phyloP scores from a whole-genome alignment of 2,113 vertebrate genomes.

The Daubentonia madagascariensis region DNA sequence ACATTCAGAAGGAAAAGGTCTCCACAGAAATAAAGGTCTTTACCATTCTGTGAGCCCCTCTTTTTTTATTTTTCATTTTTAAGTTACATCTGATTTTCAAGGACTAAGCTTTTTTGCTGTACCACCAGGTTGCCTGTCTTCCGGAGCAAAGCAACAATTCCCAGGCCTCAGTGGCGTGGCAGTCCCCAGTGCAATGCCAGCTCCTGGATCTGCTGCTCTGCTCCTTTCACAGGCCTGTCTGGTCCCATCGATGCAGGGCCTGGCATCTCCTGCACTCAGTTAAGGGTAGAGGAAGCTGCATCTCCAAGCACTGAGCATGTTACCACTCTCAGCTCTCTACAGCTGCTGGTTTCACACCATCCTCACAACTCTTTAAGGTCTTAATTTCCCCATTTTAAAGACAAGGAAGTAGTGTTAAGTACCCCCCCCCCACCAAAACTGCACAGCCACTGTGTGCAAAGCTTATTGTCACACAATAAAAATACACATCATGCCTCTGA shows the following conservation, averaged over 20 bases:
- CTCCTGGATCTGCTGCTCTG: neutral
- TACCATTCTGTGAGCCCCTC: neutral
- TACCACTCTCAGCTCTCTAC: neutral
- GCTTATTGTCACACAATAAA: neutral
- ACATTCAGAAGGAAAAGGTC: neutral
- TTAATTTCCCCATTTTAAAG: neutral
- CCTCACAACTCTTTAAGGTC: neutral
- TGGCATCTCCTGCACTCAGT: neutral
- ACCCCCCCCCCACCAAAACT: neutral
- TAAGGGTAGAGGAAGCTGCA: neutral
- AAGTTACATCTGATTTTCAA: conserved; percentile 4
- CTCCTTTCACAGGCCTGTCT: neutral
- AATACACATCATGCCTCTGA: neutral
- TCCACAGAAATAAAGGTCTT: neutral
- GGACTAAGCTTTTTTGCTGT: neutral
- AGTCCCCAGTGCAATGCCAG: neutral
- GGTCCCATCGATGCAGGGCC: neutral
- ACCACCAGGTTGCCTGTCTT: neutral
- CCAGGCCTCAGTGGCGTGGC: neutral
- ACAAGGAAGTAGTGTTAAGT: neutral
- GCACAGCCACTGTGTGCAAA: neutral
- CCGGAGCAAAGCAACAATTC: neutral
- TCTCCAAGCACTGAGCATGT: no score
- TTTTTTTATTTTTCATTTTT: neutral
- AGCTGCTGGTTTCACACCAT: fast-evolving